Evolutionary conservation across 2,113 vertebrate genomes (phyloP), one percentile per base, ranked within the genome.

Genomic region (Amia ocellicauda): DNA sequence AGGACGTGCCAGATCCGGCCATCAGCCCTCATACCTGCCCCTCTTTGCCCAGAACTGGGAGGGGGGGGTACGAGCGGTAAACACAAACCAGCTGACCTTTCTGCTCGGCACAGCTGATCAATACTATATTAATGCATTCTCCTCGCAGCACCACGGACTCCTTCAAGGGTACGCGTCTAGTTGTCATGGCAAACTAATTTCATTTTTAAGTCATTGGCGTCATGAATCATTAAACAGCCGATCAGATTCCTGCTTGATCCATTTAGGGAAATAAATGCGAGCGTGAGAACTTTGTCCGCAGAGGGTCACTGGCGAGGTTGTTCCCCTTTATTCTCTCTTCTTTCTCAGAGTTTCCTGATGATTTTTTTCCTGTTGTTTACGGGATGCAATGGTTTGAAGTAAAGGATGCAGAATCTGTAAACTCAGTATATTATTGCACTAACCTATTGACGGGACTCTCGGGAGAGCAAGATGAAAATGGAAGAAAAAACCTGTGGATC

Each of bases 61-160:
- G 55, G 23, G 56, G 23, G 56, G 28, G 57, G 47, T 24, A 50
- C 47, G 36, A 55, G 40, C 45, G 23, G 62, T 67, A 31, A 68
- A 54, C 47, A 54, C 49, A 54, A 62, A 40, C 28, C 53, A 60
- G 56, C 36, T 66, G 67, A 73, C 73, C 60, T 72, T 66, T 75
- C 40, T 63, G 36, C 51, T 61, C 10, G 7, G 61, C 66, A 73
- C 69, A 66, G 73, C 74, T 72, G 79, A 84, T 83, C 76, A 69
- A 73, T 78, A 78, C 42, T 66, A 29, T 40, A 20, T 65, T 69
- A 74, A 75, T 68, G 66, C 62, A 64, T 75, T 70, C 69, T 62
- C 63, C 74, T 73, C 28, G 23, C 57, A 64, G 31, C 45, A 22
- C 36, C 63, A 23, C 67, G 63, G 24, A 54, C 53, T 50, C 67